Percentiles rank a stretch among this genome's conserved stretches.
Evolutionary conservation across 1,140 invertebrate genomes (phyloP).

Genomic region (Radopholus similis): DNA sequence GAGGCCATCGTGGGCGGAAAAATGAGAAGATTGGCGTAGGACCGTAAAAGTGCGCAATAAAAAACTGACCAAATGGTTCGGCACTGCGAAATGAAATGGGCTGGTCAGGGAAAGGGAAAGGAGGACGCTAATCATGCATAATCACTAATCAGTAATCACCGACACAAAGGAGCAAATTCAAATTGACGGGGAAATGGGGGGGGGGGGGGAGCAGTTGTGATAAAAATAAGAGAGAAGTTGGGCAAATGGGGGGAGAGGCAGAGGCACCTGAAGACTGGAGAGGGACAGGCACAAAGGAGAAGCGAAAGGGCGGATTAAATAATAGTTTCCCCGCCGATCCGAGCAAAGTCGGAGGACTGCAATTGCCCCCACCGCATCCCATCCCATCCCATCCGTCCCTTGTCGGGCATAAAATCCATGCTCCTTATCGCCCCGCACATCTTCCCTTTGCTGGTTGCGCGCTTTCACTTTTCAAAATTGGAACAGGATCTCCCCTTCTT

Average conservation of each 20-base stretch:
- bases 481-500: not conserved
- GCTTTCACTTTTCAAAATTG: not conserved
- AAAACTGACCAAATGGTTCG: not conserved
- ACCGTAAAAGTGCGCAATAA: not conserved
- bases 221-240: no score
- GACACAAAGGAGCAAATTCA: conserved; percentile 5
- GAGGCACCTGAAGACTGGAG: not conserved
- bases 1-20: not conserved
- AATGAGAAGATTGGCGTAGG: not conserved
- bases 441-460: not conserved
- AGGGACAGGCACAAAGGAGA: not conserved
- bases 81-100: not conserved
- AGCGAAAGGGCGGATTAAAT: no score
- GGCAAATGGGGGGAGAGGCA: not conserved
- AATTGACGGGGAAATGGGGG: not conserved
- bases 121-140: conserved; percentile 2
- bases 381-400: not conserved
- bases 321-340: no score
- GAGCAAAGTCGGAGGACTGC: not conserved
- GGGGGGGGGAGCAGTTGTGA: not conserved
- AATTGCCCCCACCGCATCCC: not conserved
- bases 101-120: not conserved
- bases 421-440: not conserved
- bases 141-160: no score
- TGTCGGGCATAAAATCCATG: not conserved